Conservation (phyloP, 2,888 invertebrate genomes). For the Pachymerium ferrugineum region DNA sequence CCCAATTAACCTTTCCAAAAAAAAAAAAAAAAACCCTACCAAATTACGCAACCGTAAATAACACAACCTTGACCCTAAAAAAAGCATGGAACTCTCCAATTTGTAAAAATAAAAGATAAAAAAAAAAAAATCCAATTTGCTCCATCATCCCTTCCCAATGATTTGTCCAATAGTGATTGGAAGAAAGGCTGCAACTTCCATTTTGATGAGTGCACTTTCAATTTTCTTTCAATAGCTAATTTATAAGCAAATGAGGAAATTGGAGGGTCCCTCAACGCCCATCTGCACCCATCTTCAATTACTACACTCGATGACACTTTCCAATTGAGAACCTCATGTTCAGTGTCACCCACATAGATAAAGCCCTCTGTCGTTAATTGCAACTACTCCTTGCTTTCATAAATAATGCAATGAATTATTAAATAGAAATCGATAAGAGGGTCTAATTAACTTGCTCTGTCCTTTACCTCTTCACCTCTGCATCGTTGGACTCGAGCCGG, state of each 20-base stretch:
- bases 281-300: background rate
- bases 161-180: no score
- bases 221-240: background rate
- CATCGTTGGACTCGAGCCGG: background rate
- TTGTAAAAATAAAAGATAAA: no score
- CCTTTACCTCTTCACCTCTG: background rate
- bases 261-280: no score
- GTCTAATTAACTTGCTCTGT: background rate
- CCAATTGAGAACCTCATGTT: slow-evolving; percentile 2
- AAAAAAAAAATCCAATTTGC: no score
- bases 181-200: no score
- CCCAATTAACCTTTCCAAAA: no score
- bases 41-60: no score
- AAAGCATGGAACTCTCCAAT: no score
- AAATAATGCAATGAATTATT: background rate
- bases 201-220: background rate
- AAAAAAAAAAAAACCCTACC: no score
- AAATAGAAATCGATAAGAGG: background rate
- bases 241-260: background rate
- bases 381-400: background rate
- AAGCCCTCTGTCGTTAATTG: background rate
- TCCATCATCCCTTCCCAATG: no score
- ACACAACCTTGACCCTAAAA: no score
- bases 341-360: background rate
- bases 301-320: background rate